Evolutionary conservation across 2,888 invertebrate species (phyloP), one percentile per base, ranked within the genome.

Genomic region (Anoplius nigerrimus): DNA sequence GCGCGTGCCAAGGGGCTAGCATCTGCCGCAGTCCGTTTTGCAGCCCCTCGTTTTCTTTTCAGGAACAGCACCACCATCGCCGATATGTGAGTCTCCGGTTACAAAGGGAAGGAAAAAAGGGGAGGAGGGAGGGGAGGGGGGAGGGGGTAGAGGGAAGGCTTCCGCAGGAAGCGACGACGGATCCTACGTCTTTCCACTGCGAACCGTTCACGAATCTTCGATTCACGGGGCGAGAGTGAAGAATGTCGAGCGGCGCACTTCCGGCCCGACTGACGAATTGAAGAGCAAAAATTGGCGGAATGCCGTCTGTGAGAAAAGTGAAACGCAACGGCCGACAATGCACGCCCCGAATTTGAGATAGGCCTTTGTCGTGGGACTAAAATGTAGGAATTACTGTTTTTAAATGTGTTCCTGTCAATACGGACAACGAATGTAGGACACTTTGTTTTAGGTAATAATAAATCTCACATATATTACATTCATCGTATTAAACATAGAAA

Each of bases 1-100:
- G 86, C 87, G 87, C 87, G 87, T 87, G 87, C 86, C 87, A 82
- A 81, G 82, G 83, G 48, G 81, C 80, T 80, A 77, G 76, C 87
- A 87, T 86, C 87, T 87, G 86, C 83, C 76, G 83, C 82, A 81
- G 82, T 86, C 83, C 83, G 80, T 83, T 82, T 80, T 75, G 72
- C 84, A 86, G 80, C 86, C 85, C 84, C 84, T 74, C 78, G 66
- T 73, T 34, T n/a, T 79, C 78, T 77, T 79, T 83, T 82, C 82
- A 75, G 65, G 78, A 79, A 79, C 79, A 71, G 72, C 72, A 73
- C 69, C 71, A 72, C 74, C 46, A 52, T 62, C 18, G 48, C 62
- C 55, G 68, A 74, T 71, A 62, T 56, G 61, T 48, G 67, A 55
- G 70, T 69, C 76, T 72, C 80, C 76, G 79, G 81, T 84, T 86